Base-by-base conservation (phyloP, 2,113 vertebrate species). In the Barnardius zonarius region DNA sequence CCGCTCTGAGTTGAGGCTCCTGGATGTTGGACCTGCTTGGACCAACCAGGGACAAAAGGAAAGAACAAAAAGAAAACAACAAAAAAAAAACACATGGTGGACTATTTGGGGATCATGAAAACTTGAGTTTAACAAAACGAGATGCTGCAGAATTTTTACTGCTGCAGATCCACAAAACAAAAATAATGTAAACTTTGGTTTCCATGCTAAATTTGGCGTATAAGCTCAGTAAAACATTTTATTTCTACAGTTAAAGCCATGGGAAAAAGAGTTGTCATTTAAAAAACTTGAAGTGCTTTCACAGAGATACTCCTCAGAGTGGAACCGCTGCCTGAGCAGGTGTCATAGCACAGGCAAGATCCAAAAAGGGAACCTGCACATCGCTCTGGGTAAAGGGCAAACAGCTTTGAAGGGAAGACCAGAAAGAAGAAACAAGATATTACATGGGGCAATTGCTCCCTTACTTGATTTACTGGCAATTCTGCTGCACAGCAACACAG, bases 401-500 rank as follows among this genome's bases (percentile, higher is more conserved):
- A 35, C 25, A 68, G 24, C 37, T 63, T 48, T 3, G 1, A 27
- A 51, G 10, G 7, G 31, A 49, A 31, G 63, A 69, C 8, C 49
- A 86, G 48, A 28, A 39, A 64, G 13, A 63, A 3, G 30, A 68
- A 81, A 17, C 4, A 35, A 48, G 17, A 35, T 66, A 39, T 7
- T 6, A 25, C 6, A 2, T 1, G 7, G 44, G 87, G 5, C 11
- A 44, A 18, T 19, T 28, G 1, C 30, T 54, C 54, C 63, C 43
- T 14, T n/a, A 31, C 13, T 28, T 6, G 9, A 9, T 37, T 66
- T 28, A 31, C 19, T 5, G 30, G 33, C 35, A 70, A 16, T 24
- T 18, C 59, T 33, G 41, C 35, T 33, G 9, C 10, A 43, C 7
- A n/a, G 0, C 0, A 0, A 13, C 12, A 3, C 41, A 22, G 35